Base-by-base conservation (phyloP, 2,797 vertebrate genomes). In the Linurgus olivaceus region DNA sequence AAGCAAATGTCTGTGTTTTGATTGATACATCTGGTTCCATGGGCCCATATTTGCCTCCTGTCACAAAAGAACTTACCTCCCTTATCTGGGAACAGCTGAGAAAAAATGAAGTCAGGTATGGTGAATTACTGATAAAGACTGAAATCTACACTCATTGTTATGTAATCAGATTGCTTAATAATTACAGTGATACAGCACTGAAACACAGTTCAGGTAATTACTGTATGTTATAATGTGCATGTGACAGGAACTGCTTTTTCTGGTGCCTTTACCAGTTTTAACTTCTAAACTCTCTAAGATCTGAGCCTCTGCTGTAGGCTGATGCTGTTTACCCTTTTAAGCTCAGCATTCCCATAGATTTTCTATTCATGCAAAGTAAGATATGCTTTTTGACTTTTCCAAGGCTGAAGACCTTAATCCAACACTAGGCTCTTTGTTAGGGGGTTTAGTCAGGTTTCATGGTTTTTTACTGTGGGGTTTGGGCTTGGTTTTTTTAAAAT, bases 81-180 rank as follows among this genome's bases (percentile, higher is more conserved):
- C 97, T 99, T 58, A 97, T 98, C 86, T 98, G 98, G 98, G 98
- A 99, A 50, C 98, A 99, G 91, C 97, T 99, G 70, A 95, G 98
- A 76, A 96, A 89, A 86, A 94, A 91, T 42, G 84, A 93, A 57
- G 35, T 95, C 86, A 97, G 98, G 98, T 98, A 95, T 75, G 96
- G 52, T 33, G 19, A 57, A 62, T 66, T 66, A 25, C 50, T 93
- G 57, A 38, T 80, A 52, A 89, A 68, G 33, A 40, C 38, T 62
- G 85, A 78, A 82, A 73, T 65, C 50, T 86, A n/a, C 44, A 47
- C 38, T 78, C 45, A 18, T 24, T 75, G 5, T 42, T 72, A 29
- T 29, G 42, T 61, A 81, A 70, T 48, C 26, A 68, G 7, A 20
- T 61, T 68, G 31, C 45, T 42, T 91, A 45, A 47, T 81, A 44